Evolutionary conservation across 2,888 invertebrate species (phyloP).

Genomic region (Aspidapion aeneum): DNA sequence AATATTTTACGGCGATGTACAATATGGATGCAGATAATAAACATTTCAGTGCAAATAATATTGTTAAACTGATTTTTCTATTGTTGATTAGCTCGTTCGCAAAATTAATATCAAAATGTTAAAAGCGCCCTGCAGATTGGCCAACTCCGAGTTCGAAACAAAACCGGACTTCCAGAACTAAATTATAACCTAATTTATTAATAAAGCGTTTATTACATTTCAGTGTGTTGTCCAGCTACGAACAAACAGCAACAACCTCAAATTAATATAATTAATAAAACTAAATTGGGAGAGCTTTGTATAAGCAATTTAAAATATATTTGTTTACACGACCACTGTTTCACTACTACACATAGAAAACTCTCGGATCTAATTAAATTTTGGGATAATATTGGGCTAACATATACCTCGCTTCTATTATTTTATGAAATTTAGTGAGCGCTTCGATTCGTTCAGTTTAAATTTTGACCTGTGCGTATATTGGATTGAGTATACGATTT

Average conservation of each 20-base stretch:
- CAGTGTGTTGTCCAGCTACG: too few relatives aligned
- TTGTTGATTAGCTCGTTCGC: too few relatives aligned
- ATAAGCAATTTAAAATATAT: slow-evolving; percentile 16
- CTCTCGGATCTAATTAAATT: slow-evolving; percentile 4
- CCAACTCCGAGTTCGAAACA: too few relatives aligned
- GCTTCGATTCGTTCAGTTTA: too few relatives aligned
- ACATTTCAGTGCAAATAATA: too few relatives aligned
- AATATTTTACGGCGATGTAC: too few relatives aligned
- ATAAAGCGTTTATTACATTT: background rate
- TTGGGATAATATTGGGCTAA: background rate
- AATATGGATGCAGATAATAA: too few relatives aligned
- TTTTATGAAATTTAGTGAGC: background rate
- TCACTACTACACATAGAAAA: slow-evolving; percentile 8
- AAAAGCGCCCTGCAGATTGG: too few relatives aligned
- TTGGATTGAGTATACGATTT: too few relatives aligned
- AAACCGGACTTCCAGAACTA: slow-evolving; percentile 11
- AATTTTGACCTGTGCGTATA: too few relatives aligned
- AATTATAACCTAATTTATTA: slow-evolving; percentile 12
- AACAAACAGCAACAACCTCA: slow-evolving; percentile 14
- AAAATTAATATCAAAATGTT: too few relatives aligned
- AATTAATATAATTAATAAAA: slow-evolving; percentile 21
- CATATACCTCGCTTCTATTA: background rate
- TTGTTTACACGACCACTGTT: slow-evolving; percentile 18
- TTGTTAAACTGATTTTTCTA: too few relatives aligned
- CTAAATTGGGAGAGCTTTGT: slow-evolving; percentile 18